Percentiles rank a stretch among this genome's conserved stretches.
These are phyloP conservation scores for Rhineura floridana DNA, from an alignment of 2,113 vertebrate genomes.

Conservation along the genomic window DNA sequence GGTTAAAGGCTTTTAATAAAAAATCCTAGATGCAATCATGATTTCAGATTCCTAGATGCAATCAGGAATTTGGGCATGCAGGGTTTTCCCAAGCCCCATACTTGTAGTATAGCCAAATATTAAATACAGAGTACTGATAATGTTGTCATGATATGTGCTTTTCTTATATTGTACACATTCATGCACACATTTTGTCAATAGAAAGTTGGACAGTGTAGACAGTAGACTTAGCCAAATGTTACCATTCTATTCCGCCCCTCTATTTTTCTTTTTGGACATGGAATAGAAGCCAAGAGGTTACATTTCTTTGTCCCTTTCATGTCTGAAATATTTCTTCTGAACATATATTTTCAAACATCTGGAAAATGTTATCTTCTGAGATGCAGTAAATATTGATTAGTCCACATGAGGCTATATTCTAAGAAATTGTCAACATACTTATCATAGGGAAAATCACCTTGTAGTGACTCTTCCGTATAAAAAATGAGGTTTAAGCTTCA, in stretches of 20 bases:
- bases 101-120: neutral
- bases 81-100: neutral
- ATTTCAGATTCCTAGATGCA: neutral
- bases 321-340: neutral
- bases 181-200: neutral
- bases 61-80: neutral
- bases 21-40: too few relatives aligned
- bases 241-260: neutral
- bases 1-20: neutral
- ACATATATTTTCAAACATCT: neutral
- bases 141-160: neutral
- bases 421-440: neutral
- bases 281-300: conserved; percentile 3
- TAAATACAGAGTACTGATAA: neutral
- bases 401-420: neutral
- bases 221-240: neutral
- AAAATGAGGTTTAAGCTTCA: neutral
- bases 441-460: neutral
- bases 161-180: neutral
- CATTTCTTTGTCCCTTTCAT: neutral
- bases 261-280: neutral
- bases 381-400: neutral
- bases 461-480: neutral
- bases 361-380: neutral
- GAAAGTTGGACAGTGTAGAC: neutral